Percentiles rank a stretch among this genome's conserved stretches.
These are phyloP conservation scores for Sussaba pulchella DNA, from an alignment of 2,888 invertebrate species.

Conservation along the genomic window DNA sequence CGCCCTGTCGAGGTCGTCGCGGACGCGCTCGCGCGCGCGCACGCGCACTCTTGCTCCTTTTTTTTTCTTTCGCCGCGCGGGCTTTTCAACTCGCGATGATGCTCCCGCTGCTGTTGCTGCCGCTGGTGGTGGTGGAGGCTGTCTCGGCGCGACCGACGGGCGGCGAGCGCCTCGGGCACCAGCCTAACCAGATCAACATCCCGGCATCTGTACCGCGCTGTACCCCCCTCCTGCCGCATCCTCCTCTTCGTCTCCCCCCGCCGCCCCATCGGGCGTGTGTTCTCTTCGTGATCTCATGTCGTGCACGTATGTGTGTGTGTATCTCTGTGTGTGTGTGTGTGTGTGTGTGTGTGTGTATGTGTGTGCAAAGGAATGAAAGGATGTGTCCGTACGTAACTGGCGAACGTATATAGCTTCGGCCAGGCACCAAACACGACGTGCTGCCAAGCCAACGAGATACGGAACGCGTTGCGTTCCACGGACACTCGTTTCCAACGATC, in stretches of 20 bases:
- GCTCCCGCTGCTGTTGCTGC: conserved; percentile 63
- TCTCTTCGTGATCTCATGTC: conserved; percentile 59
- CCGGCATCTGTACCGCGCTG: conserved; percentile 71
- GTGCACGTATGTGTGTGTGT: conserved; percentile 16
- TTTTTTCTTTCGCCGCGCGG: too few species aligned
- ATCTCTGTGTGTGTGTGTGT: too few species aligned
- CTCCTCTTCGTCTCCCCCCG: conserved; percentile 50
- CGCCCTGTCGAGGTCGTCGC: conserved; percentile 83
- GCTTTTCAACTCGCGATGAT: not conserved
- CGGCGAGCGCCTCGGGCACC: conserved; percentile 77
- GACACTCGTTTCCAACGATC: conserved; percentile 56
- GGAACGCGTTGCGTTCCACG: conserved; percentile 53
- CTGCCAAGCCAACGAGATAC: conserved; percentile 29
- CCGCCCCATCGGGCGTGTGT: conserved; percentile 48
- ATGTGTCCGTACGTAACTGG: conserved; percentile 42
- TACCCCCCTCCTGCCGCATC: conserved; percentile 60
- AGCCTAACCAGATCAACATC: conserved; percentile 82
- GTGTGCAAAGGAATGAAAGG: conserved; percentile 39
- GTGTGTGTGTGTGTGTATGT: too few species aligned
- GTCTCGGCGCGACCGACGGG: conserved; percentile 76
- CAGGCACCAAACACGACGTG: conserved; percentile 1
- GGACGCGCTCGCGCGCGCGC: conserved; percentile 70
- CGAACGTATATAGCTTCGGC: conserved; percentile 14
- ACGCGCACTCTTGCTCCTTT: conserved; percentile 35
- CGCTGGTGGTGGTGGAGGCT: conserved; percentile 70